phyloP scores from a whole-genome alignment of 2,113 vertebrate species.

The Cranoglanis bouderius region DNA sequence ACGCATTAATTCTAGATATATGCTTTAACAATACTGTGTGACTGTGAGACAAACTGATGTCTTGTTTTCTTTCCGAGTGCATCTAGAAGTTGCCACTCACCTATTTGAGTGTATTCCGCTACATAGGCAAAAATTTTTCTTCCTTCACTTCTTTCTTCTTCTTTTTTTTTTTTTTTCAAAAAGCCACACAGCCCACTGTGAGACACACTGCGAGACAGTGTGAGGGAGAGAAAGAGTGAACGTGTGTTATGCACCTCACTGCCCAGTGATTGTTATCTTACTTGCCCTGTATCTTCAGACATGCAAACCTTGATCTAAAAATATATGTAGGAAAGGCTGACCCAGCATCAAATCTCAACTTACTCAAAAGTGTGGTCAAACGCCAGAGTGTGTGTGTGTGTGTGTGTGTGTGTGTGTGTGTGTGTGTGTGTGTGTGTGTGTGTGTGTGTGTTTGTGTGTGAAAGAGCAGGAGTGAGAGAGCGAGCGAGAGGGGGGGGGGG shows the following conservation, averaged over 20 bases:
- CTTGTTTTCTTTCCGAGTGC: conserved; percentile 50
- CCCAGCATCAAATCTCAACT: conserved; percentile 60
- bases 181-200: conserved; percentile 73
- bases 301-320: conserved; percentile 58
- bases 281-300: conserved; percentile 58
- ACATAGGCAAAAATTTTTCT: conserved; percentile 70
- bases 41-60: conserved; percentile 39
- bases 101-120: conserved; percentile 72
- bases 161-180: conserved; percentile 51
- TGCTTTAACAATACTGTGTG: conserved; percentile 6
- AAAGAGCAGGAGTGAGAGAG: not conserved
- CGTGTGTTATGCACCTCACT: conserved; percentile 42
- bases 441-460: not conserved
- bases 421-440: not conserved
- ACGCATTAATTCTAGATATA: not conserved
- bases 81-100: conserved; percentile 55
- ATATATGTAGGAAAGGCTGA: conserved; percentile 61
- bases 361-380: conserved; percentile 70
- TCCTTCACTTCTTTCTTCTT: conserved; percentile 53
- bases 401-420: conserved; percentile 20
- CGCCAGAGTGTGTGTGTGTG: conserved; percentile 55
- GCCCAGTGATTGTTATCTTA: conserved; percentile 75
- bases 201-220: conserved; percentile 57
- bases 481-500: no score
- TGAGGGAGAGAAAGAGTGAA: conserved; percentile 62